Evolutionary conservation across 1,140 invertebrate genomes (phyloP), one percentile per base, ranked within the genome.

Genomic region (Drosophila cardini): DNA sequence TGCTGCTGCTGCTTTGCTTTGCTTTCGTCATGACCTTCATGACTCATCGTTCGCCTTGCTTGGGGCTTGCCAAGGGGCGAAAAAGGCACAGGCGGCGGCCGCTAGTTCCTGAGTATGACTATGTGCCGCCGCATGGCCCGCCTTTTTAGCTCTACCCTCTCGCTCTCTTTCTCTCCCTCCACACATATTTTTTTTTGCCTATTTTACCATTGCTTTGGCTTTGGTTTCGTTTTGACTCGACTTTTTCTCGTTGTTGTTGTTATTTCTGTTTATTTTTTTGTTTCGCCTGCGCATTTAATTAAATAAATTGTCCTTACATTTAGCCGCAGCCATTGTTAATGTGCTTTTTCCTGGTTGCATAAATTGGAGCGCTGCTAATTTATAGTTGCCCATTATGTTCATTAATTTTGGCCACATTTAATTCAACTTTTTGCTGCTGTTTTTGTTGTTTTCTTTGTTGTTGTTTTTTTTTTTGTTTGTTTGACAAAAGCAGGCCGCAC

Each of bases 21-120:
- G 90, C 85, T 91, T 91, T 91, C 90, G 90, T 91, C 90, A 91
- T 91, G 90, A 91, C 90, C 90, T 91, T 91, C 90, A 91, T 91
- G 90, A 91, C 90, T 91, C 90, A 91, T 91, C 90, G 85, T 80
- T 87, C 71, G 53, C 18, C 36, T 72, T 75, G 71, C 52, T n/a
- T 13, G 10, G 38, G 7, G 34, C 9, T 61, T 15, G 43, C 43
- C 52, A 40, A 0, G 13, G 46, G 1, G 32, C 16, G 5, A 45
- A 48, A 32, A 10, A 16, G 11, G 42, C 11, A 48, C 38, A 45
- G 32, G 48, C 61, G 16, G 52, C 52, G 72, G 30, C 18, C 48
- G 52, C 50, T 34, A 36, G 16, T 45, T 38, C 62, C 52, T 62
- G 11, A 46, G 26, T 50, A 40, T 52, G 32, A 48, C 32, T 72